Percentiles rank a stretch among this genome's conserved stretches.
Conservation (phyloP, 2,888 invertebrate species). For the Flexamia atlantica region DNA sequence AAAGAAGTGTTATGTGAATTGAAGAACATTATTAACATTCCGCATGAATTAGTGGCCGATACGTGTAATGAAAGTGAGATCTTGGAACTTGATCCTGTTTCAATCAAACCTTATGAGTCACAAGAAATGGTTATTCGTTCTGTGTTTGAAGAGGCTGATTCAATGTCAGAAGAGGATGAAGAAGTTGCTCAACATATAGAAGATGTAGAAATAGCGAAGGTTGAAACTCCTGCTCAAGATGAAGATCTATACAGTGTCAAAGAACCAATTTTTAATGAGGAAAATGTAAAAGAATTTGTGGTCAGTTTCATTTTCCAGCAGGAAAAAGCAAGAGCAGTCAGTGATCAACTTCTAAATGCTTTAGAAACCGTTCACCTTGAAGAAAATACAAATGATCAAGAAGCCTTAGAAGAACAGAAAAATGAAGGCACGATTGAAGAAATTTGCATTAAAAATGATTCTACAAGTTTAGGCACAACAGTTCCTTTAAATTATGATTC, state of each 20-base stretch:
- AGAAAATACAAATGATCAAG: background rate
- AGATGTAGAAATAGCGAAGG: background rate
- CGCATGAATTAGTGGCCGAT: background rate
- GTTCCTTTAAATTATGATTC: background rate
- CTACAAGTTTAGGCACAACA: background rate
- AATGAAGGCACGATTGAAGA: background rate
- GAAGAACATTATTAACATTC: background rate
- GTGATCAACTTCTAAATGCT: background rate
- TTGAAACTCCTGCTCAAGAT: conserved; percentile 34
- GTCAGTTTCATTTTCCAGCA: conserved; percentile 27
- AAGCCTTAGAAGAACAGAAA: background rate
- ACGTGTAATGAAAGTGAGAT: background rate
- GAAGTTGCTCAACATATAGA: background rate
- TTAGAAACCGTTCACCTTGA: background rate
- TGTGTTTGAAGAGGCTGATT: background rate
- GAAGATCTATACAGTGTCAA: background rate
- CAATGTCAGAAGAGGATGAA: background rate
- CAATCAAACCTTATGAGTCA: background rate
- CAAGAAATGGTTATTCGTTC: background rate
- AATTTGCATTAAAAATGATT: background rate
- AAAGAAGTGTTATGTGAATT: background rate
- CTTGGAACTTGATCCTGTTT: background rate
- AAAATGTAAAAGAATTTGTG: conserved; percentile 52
- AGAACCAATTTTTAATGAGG: background rate
- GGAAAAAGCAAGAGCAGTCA: background rate